phyloP scores from a whole-genome alignment of 1,140 invertebrate genomes.

The Idris sp. region DNA sequence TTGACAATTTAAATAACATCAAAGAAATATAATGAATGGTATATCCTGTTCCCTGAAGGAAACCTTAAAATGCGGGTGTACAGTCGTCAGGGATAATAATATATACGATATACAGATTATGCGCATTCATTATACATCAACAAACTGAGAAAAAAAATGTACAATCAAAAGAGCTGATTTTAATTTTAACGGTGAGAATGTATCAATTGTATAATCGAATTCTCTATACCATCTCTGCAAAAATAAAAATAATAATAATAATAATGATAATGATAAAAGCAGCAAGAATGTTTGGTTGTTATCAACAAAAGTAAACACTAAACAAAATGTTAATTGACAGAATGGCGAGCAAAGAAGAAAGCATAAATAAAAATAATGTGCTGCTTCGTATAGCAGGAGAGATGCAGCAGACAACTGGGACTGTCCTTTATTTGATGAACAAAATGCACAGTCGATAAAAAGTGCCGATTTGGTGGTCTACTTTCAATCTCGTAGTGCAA shows the following conservation, averaged over 20 bases:
- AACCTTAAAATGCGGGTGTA: slow-evolving; percentile 63
- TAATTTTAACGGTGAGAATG: slow-evolving; percentile 53
- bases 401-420: slow-evolving; percentile 10
- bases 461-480: slow-evolving; percentile 66
- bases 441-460: slow-evolving; percentile 59
- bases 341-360: slow-evolving; percentile 1
- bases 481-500: slow-evolving; percentile 65
- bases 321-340: not conserved
- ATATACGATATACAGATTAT: too few species aligned
- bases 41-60: slow-evolving; percentile 47
- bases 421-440: too few species aligned
- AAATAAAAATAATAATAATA: too few species aligned
- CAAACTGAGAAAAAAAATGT: slow-evolving; percentile 24
- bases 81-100: slow-evolving; percentile 44
- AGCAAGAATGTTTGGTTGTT: too few species aligned
- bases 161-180: slow-evolving; percentile 48
- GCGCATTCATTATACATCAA: slow-evolving; percentile 68
- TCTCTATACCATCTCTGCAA: too few species aligned
- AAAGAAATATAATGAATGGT: slow-evolving; percentile 39
- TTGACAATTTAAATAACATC: slow-evolving; percentile 63
- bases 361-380: slow-evolving; percentile 30
- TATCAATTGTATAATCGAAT: too few species aligned
- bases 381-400: slow-evolving; percentile 25
- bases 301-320: too few species aligned
- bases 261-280: too few species aligned